Base-by-base conservation (phyloP, 2,797 vertebrate genomes). In the Microchirus variegatus region DNA sequence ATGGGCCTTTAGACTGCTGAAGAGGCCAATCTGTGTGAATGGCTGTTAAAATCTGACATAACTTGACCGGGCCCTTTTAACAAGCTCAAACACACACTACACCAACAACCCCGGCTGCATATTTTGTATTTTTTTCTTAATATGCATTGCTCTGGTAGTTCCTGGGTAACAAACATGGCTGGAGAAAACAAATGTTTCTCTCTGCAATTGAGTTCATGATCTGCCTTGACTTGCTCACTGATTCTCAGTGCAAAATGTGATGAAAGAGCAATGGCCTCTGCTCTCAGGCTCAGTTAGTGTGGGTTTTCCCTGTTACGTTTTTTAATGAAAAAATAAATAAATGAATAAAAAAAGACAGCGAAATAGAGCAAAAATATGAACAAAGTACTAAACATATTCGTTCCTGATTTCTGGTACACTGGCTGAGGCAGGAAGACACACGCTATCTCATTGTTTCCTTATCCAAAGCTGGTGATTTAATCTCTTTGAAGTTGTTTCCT, bases 11-110 rank as follows among this genome's bases (percentile, higher is more conserved):
- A 85, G 80, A 80, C 89, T 80, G 74, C 90, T 63, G 15, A 63
- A 58, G 85, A 91, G 90, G 89, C 89, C 85, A 89, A 90, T 91
- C 90, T 86, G 79, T 73, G 81, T 35, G 77, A 89, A 89, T 70
- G 79, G 87, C 86, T 89, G 88, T 90, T 90, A 89, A 93, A 91
- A 87, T 87, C 82, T 67, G 77, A 92, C 86, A 89, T 90, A 88
- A 90, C 88, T 92, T 92, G 89, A 92, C 90, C 80, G 51, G 84
- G 82, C 70, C 82, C 67, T 85, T 91, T 91, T 90, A 92, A 90
- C 90, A 90, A 91, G 91, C 86, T 86, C 70, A 1, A 75, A 85
- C 82, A 80, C 74, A 71, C 50, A 59, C 51, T 59, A 61, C 67
- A 82, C 70, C 77, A 68, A 75, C 76, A 74, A 77, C 72, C 61